Conservation (phyloP, 2,113 vertebrate species). For the Clinocottus analis region DNA sequence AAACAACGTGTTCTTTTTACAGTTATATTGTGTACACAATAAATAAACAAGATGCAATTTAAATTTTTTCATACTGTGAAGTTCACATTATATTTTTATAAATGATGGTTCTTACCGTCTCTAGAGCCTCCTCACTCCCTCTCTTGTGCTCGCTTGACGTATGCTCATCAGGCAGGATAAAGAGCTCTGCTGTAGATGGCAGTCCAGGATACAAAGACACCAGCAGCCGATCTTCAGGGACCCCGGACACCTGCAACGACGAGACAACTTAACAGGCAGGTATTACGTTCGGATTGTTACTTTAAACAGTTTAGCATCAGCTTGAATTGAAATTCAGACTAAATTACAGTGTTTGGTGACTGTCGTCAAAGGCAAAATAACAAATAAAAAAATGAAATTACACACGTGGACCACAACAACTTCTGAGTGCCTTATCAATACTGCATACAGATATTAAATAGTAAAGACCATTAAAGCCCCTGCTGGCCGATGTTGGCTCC, state of each 20-base stretch:
- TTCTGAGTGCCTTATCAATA: slow-evolving; percentile 38
- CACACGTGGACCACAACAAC: slow-evolving; percentile 31
- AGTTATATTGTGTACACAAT: neutral
- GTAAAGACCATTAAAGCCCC: slow-evolving; percentile 62
- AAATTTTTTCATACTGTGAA: neutral
- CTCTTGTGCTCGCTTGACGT: slow-evolving; percentile 83
- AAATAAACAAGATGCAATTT: neutral
- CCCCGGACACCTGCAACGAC: slow-evolving; percentile 87
- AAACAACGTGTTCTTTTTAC: neutral
- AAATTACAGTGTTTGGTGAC: slow-evolving; percentile 4
- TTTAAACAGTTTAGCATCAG: neutral
- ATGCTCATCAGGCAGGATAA: slow-evolving; percentile 86
- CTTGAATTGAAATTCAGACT: neutral
- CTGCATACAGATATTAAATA: slow-evolving; percentile 63
- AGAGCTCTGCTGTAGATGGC: slow-evolving; percentile 93
- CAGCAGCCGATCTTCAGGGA: slow-evolving; percentile 89
- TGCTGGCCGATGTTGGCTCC: slow-evolving; percentile 26
- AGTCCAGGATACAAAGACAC: slow-evolving; percentile 92
- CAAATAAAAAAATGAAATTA: slow-evolving; percentile 21
- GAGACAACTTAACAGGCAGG: neutral
- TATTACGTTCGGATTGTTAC: neutral
- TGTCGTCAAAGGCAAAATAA: slow-evolving; percentile 34
- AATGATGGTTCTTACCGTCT: slow-evolving; percentile 81
- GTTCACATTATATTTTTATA: neutral
- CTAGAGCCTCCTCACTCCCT: slow-evolving; percentile 85